These are phyloP conservation scores for Phylloscopus trochilus DNA, from an alignment of 2,113 vertebrate species.

Conservation along the genomic window DNA sequence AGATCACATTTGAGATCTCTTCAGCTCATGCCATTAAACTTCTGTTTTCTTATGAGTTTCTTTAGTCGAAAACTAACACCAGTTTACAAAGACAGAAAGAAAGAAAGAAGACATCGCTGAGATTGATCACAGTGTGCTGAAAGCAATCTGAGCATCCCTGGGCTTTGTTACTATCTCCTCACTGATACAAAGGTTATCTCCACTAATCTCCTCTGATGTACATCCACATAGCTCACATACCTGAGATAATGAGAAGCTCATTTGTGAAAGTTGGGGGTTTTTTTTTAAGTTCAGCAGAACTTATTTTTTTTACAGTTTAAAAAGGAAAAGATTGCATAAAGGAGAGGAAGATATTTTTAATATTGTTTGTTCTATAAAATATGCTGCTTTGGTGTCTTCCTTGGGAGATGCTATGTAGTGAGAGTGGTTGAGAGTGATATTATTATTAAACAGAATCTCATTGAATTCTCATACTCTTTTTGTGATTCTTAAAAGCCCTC, in stretches of 20 bases:
- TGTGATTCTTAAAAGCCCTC: neutral
- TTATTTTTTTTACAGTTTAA: neutral
- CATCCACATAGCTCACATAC: constrained; percentile 51
- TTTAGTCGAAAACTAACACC: neutral
- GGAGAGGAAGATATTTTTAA: neutral
- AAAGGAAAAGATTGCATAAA: neutral
- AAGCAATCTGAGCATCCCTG: neutral
- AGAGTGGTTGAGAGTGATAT: neutral
- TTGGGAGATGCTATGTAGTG: neutral
- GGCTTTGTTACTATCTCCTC: neutral
- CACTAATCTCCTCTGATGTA: neutral
- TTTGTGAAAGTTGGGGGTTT: neutral
- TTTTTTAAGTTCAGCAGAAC: neutral
- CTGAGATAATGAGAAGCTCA: constrained; percentile 31
- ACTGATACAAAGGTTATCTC: constrained; percentile 43
- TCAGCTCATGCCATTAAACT: neutral
- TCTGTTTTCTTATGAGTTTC: neutral
- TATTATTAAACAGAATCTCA: neutral
- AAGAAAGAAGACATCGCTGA: neutral
- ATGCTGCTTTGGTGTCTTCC: neutral
- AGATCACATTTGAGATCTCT: neutral
- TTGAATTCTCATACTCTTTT: neutral
- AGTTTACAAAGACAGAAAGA: neutral
- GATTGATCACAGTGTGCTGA: neutral
- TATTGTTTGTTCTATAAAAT: neutral